phyloP scores from a whole-genome alignment of 2,113 vertebrate genomes.

The Benitochromis conjunctus region DNA sequence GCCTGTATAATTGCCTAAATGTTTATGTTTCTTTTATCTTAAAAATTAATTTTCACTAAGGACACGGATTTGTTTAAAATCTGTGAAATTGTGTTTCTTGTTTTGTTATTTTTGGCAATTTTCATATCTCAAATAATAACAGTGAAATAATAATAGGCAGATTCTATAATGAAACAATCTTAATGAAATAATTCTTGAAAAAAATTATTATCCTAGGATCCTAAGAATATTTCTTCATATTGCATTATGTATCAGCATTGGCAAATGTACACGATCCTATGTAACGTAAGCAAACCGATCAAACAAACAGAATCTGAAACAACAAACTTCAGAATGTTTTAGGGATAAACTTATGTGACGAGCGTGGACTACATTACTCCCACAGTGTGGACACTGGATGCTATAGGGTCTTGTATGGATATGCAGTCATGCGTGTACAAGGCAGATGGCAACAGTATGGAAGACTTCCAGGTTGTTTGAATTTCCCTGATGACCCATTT shows the following conservation, averaged over 20 bases:
- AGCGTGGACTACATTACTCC: background rate
- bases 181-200: background rate
- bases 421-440: background rate
- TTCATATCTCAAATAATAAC: background rate
- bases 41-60: background rate
- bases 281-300: background rate
- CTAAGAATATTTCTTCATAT: background rate
- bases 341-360: background rate
- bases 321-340: background rate
- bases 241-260: background rate
- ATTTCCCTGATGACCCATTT: conserved; percentile 7
- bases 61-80: background rate
- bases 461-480: background rate
- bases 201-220: background rate
- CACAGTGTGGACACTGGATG: background rate
- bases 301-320: background rate
- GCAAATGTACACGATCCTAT: background rate
- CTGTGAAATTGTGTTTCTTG: background rate
- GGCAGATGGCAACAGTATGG: background rate
- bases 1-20: background rate
- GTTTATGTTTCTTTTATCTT: background rate
- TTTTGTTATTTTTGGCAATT: background rate
- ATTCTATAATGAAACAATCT: background rate
- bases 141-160: background rate
- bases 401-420: background rate